phyloP scores from a whole-genome alignment of 2,888 invertebrate genomes.

The Macrophya alboannulata region DNA sequence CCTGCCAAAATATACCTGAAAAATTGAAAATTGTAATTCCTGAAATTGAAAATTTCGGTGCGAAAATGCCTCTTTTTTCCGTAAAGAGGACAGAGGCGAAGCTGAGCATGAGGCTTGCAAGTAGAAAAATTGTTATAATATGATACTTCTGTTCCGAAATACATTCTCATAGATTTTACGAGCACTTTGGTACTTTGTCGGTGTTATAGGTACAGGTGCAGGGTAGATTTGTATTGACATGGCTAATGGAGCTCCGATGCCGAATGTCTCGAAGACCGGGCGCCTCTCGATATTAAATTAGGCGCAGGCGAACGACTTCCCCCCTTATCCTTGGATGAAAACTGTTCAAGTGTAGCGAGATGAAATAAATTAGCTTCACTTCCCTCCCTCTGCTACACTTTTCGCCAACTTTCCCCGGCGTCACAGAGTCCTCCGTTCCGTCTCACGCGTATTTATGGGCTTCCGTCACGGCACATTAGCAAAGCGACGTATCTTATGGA shows the following conservation, averaged over 20 bases:
- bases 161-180: background rate
- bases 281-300: constrained; percentile 25
- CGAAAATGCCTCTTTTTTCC: background rate
- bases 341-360: constrained; percentile 27
- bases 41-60: too few species aligned
- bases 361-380: constrained; percentile 21
- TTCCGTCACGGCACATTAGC: background rate
- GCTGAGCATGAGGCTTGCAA: background rate
- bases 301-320: constrained; percentile 1
- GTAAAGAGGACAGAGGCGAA: background rate
- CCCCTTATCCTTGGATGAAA: background rate
- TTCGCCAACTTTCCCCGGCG: constrained; percentile 23
- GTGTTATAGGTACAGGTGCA: constrained; percentile 5
- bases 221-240: constrained; percentile 28
- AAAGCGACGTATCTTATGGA: background rate
- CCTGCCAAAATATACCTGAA: too few species aligned
- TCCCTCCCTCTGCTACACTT: background rate
- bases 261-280: background rate
- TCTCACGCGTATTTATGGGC: constrained; percentile 28
- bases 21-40: too few species aligned
- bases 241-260: constrained; percentile 24
- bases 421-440: constrained; percentile 10
- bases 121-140: background rate
- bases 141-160: background rate
- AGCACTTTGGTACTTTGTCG: background rate